Base-by-base conservation (phyloP, 64 coral and sea anemone genomes). In the Astreopora myriophthalma region DNA sequence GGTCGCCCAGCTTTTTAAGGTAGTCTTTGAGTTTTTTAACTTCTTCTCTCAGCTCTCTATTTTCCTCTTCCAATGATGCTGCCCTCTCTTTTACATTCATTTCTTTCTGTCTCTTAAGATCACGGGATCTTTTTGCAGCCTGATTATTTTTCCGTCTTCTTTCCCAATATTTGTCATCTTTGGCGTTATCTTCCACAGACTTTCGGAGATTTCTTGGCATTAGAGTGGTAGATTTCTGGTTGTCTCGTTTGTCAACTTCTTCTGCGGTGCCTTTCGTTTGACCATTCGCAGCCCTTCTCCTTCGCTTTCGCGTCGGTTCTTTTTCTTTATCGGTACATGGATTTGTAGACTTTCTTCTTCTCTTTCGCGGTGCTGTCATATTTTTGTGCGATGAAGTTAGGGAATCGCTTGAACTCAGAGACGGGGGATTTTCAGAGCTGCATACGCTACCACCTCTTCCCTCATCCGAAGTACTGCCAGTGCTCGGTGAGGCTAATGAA, bases 161-260 rank as follows among this genome's bases (percentile, higher is more conserved):
- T 19, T 92, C 90, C 90, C 90, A 92, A 70, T 92, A 92, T 68
- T 92, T 92, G 6, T 84, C 79, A 74, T 92, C 90, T 67, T 92
- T 92, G 2, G 30, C n/a, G 32, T 42, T 17, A 2, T 73, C 90
- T 38, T 82, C 48, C 13, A 92, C 90, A 2, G 80, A 86, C 33
- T 63, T 37, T 3, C 80, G 52, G 8, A 7, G 5, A 64, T 7
- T 64, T 37, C 57, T 58, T 13, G 19, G 22, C 5, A 19, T 14
- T 73, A 33, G 17, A 5, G 4, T 38, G 20, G 9, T 20, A 16
- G 52, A 12, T 37, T 34, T 34, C 25, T 22, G 20, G 27, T 20
- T 9, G 0, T 9, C 17, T 7, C 17, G 11, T 20, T n/a, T 29
- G 1, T n/a, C 24, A 26, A 5, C 61, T 25, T 16, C 61, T 9